These are phyloP conservation scores for Passerina amoena DNA, from an alignment of 2,113 vertebrate species.

Conservation along the genomic window DNA sequence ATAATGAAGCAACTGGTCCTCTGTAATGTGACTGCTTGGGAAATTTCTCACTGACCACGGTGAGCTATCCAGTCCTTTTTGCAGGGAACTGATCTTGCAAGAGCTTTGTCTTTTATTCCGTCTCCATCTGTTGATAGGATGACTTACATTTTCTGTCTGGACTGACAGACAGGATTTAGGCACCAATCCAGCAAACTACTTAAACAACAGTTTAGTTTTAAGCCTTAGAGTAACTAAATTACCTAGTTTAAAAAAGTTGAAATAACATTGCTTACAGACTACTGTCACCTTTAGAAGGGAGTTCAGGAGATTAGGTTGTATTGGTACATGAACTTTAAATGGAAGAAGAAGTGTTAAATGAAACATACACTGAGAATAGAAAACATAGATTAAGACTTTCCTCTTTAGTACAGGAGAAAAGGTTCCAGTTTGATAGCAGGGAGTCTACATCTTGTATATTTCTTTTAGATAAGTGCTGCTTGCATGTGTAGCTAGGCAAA, in stretches of 20 bases:
- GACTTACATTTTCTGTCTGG: slow-evolving; percentile 44
- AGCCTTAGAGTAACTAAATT: background rate
- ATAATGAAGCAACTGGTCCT: background rate
- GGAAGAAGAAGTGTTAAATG: background rate
- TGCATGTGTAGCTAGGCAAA: background rate
- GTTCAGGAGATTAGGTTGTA: background rate
- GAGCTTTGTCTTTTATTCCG: slow-evolving; percentile 42
- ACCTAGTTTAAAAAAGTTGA: background rate
- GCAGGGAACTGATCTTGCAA: background rate
- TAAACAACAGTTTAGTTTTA: slow-evolving; percentile 26
- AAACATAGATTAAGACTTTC: background rate
- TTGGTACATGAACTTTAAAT: background rate
- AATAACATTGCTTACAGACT: background rate
- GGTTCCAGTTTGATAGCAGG: background rate
- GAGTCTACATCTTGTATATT: background rate
- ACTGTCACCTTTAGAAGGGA: background rate
- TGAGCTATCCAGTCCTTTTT: background rate
- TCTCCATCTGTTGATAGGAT: slow-evolving; percentile 47
- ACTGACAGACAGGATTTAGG: slow-evolving; percentile 49
- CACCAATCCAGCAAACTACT: slow-evolving; percentile 24
- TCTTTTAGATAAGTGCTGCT: background rate
- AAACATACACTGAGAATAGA: background rate
- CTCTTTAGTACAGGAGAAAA: background rate
- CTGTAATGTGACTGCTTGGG: slow-evolving; percentile 18
- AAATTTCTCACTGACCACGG: slow-evolving; percentile 28